These are phyloP conservation scores for Phyllostomus discolor DNA, from an alignment of 2,113 vertebrate genomes.

Conservation along the genomic window DNA sequence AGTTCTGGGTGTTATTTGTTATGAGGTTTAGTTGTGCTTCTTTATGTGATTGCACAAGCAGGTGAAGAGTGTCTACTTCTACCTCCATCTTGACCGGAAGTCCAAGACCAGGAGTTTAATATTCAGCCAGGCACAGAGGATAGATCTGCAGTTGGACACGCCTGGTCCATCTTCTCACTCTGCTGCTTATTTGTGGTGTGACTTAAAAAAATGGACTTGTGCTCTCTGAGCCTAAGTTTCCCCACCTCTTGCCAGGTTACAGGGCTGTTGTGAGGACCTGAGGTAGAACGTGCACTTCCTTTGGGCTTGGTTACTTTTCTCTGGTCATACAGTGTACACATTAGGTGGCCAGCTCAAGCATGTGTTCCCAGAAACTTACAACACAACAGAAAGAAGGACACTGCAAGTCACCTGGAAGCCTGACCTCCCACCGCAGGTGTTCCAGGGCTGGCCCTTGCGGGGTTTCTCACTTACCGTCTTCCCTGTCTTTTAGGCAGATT, in stretches of 20 bases:
- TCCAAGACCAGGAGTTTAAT: not conserved
- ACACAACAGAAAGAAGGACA: not conserved
- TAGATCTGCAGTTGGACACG: not conserved
- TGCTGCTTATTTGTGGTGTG: not conserved
- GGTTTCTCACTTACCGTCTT: not conserved
- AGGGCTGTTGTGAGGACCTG: not conserved
- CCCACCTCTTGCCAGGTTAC: not conserved
- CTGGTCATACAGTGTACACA: not conserved
- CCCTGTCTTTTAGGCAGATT: conserved; percentile 89
- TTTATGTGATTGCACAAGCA: too few species aligned
- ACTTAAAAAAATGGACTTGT: not conserved
- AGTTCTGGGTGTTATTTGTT: too few species aligned
- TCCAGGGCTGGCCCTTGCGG: not conserved
- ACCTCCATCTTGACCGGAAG: too few species aligned
- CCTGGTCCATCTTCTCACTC: not conserved
- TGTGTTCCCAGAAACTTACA: not conserved
- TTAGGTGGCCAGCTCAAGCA: not conserved
- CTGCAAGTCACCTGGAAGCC: accelerated
- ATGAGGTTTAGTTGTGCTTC: too few species aligned
- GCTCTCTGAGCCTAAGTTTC: not conserved
- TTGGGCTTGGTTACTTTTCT: not conserved
- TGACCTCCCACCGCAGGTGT: not conserved
- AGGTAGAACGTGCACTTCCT: not conserved
- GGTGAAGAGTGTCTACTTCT: too few species aligned
- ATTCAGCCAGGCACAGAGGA: not conserved